Evolutionary conservation across 1,140 invertebrate genomes (phyloP).

Genomic region (Scaptomyza montana): DNA sequence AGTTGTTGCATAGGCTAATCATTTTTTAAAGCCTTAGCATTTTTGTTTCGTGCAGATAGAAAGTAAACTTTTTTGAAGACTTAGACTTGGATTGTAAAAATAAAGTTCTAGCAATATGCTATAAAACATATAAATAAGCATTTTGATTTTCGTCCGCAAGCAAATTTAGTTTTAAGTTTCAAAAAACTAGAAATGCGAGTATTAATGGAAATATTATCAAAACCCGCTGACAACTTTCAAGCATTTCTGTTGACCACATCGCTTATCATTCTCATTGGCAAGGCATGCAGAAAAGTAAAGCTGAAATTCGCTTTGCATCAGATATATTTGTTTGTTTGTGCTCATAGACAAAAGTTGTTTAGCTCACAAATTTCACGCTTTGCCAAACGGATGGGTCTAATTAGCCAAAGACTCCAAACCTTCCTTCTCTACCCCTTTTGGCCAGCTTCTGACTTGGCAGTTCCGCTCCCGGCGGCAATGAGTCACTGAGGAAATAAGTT

Average conservation of each 20-base stretch:
- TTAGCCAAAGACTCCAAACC: constrained; percentile 23
- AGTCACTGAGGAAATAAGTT: constrained; percentile 41
- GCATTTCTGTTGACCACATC: neutral
- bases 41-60: too few species aligned
- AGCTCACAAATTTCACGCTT: constrained; percentile 63
- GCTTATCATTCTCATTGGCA: constrained; percentile 18
- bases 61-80: too few species aligned
- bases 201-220: too few species aligned
- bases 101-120: too few species aligned
- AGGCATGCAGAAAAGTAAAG: neutral
- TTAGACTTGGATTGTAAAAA: too few species aligned
- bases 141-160: too few species aligned
- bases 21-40: too few species aligned
- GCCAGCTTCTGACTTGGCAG: constrained; percentile 1
- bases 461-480: constrained; percentile 29
- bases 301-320: constrained; percentile 59
- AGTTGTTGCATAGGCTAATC: too few species aligned
- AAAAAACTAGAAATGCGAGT: too few species aligned
- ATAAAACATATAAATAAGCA: too few species aligned
- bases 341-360: constrained; percentile 58
- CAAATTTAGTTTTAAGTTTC: too few species aligned
- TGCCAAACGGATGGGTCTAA: constrained; percentile 41
- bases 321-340: constrained; percentile 40
- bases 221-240: neutral
- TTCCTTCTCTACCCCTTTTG: constrained; percentile 23